These are phyloP conservation scores for Oxygymnocypris stewartii DNA, from an alignment of 2,113 vertebrate genomes.

Conservation along the genomic window DNA sequence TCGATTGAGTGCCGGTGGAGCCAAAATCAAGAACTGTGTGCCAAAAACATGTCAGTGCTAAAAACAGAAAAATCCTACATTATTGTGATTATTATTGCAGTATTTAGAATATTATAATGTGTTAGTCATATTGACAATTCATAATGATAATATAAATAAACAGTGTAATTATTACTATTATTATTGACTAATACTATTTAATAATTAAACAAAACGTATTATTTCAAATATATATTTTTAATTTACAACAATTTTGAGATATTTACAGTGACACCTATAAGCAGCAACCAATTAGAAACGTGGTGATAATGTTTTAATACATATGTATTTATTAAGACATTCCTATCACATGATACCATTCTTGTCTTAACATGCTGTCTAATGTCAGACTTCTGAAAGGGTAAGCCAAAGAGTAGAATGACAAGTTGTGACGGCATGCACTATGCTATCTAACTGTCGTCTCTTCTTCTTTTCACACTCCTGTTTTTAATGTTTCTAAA, in stretches of 20 bases:
- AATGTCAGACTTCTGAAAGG: slow-evolving; percentile 39
- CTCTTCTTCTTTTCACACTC: slow-evolving; percentile 17
- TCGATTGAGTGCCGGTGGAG: neutral
- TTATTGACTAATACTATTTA: neutral
- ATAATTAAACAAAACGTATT: neutral
- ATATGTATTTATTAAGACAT: slow-evolving; percentile 2
- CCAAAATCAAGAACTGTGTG: neutral
- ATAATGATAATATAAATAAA: neutral
- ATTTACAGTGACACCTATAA: slow-evolving; percentile 17
- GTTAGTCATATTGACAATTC: neutral
- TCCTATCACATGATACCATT: slow-evolving; percentile 25
- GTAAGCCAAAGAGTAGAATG: slow-evolving; percentile 38
- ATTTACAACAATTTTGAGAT: neutral
- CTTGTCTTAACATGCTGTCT: slow-evolving; percentile 48
- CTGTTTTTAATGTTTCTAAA: slow-evolving; percentile 6
- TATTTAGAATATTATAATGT: too few relatives aligned
- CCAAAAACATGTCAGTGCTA: slow-evolving; percentile 16
- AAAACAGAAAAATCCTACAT: neutral
- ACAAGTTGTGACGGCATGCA: slow-evolving; percentile 35
- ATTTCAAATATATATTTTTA: too few relatives aligned
- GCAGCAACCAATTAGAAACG: neutral
- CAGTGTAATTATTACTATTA: neutral
- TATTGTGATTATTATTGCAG: neutral
- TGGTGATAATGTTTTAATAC: neutral
- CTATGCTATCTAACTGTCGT: slow-evolving; percentile 19